phyloP scores from a whole-genome alignment of 1,140 invertebrate genomes.

The Rhizoglyphus robini region DNA sequence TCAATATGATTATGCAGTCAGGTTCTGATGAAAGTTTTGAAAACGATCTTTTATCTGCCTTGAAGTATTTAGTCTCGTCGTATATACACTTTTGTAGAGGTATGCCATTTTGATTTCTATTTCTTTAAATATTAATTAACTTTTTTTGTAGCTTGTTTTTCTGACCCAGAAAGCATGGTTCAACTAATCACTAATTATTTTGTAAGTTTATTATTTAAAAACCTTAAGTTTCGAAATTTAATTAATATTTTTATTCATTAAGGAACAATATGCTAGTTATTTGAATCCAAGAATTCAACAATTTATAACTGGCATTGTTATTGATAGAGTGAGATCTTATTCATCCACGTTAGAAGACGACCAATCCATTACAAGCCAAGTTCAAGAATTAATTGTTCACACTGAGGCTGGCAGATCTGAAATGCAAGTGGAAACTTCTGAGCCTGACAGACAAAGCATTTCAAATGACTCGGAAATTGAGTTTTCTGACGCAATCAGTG shows the following conservation, averaged over 20 bases:
- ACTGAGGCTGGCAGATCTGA: neutral
- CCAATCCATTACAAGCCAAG: neutral
- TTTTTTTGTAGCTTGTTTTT: neutral
- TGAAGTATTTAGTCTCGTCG: neutral
- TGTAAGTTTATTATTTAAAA: neutral
- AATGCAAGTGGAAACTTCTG: neutral
- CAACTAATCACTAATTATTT: neutral
- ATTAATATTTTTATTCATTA: neutral
- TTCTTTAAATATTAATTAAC: neutral
- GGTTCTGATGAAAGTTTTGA: neutral
- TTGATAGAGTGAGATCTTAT: neutral
- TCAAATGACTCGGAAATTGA: neutral
- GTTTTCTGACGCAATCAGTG: constrained; percentile 19
- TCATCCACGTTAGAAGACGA: neutral
- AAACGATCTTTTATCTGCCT: neutral
- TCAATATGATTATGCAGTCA: constrained; percentile 28
- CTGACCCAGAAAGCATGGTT: neutral
- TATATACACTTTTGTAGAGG: neutral
- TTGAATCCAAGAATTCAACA: neutral
- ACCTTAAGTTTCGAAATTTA: neutral
- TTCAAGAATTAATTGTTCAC: neutral
- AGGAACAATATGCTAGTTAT: neutral
- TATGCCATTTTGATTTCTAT: neutral
- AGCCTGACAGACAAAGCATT: neutral
- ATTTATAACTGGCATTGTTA: neutral